Evolutionary conservation across 2,113 vertebrate genomes (phyloP), one percentile per base, ranked within the genome.

Genomic region (Sylvia atricapilla): DNA sequence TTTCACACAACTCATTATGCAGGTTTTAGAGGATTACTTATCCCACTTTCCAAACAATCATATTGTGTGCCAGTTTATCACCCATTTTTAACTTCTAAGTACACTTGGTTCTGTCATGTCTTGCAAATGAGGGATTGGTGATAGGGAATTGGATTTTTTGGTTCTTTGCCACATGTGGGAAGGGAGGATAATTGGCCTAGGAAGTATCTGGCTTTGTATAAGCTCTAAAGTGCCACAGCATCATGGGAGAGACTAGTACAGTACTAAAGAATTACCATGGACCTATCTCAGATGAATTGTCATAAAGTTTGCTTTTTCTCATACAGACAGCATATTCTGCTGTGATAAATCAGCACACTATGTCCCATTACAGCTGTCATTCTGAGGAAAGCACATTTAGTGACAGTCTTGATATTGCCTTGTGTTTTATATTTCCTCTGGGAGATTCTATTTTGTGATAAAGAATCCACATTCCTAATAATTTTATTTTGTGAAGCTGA

Each of bases 91-190:
- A 69, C 73, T 41, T 90, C 18, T 55, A 43, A 41, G 10, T 64
- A 49, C 18, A 66, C 28, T 17, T 64, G 10, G 2, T n/a, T 83
- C 37, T 84, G 17, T n/a, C 25, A 55, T 21, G 3, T 22, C 46
- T 60, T 76, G 28, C 21, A 73, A 73, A 62, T 64, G 15, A 67
- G 14, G 43, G 21, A 35, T 4, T 49, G 4, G 10, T 30, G 21
- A 62, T 13, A 9, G 4, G 3, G 2, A 1, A 1, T 10, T 44
- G 8, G 9, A 44, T 31, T 0, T 21, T 50, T 46, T 62, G 10
- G 0, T 0, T 39, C 49, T 69, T 84, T 33, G 2, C 4, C 19
- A 13, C 1, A 6, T 22, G 18, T n/a, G 13, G 8, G 6, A 53
- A 25, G 31, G 11, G 3, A 67, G 5, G 7, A 10, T 30, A 68